These are phyloP conservation scores for Suillia variegata DNA, from an alignment of 2,888 invertebrate species.

Conservation along the genomic window DNA sequence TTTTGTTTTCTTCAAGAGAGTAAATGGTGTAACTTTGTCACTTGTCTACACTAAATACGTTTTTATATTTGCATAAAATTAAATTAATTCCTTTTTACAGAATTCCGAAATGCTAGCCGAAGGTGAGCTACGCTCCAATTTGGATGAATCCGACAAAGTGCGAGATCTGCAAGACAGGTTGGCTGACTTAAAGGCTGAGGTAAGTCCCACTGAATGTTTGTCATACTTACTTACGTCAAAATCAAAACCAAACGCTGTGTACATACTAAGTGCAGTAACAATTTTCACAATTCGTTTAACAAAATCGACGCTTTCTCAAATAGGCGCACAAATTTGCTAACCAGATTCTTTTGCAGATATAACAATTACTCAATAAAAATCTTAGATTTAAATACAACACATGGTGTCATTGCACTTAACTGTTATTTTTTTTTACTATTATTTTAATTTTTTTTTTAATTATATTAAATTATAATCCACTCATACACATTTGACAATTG, in stretches of 20 bases:
- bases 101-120: slow-evolving; percentile 94
- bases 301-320: not conserved
- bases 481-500: no score
- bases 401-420: no score
- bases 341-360: not conserved
- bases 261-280: slow-evolving; percentile 9
- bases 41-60: no score
- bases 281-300: slow-evolving; percentile 19
- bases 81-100: no score
- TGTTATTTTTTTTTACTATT: no score
- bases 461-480: no score
- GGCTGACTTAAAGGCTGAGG: slow-evolving; percentile 92
- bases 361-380: no score
- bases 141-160: slow-evolving; percentile 84
- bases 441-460: no score
- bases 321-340: not conserved
- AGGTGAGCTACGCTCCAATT: slow-evolving; percentile 84
- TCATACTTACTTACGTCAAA: no score
- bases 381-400: no score
- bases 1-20: not conserved
- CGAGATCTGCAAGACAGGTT: slow-evolving; percentile 91
- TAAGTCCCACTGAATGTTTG: slow-evolving; percentile 61
- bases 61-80: no score
- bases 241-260: slow-evolving; percentile 8
- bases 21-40: not conserved